Evolutionary conservation across 2,113 vertebrate genomes (phyloP).

Genomic region (Ailuropoda melanoleuca): DNA sequence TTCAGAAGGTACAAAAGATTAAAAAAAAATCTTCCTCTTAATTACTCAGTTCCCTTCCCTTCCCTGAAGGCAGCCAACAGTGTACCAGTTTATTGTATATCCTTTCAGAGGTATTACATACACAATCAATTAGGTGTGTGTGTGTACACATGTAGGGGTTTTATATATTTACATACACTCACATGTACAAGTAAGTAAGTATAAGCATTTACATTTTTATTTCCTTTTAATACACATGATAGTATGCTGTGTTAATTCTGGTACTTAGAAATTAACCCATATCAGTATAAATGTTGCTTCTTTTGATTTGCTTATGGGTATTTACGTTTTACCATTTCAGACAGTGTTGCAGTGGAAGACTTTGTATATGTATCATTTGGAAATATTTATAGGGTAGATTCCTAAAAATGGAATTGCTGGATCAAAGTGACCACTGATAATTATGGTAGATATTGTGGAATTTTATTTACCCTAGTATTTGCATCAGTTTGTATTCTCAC

Average conservation of each 20-base stretch:
- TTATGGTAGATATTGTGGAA: neutral
- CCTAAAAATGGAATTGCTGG: neutral
- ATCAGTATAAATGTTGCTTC: neutral
- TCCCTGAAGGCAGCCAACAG: neutral
- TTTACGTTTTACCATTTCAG: neutral
- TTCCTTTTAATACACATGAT: neutral
- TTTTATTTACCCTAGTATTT: neutral
- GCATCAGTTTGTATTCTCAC: neutral
- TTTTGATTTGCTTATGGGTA: neutral
- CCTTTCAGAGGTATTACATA: neutral
- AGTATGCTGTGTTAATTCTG: neutral
- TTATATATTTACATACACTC: neutral
- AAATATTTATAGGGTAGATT: neutral
- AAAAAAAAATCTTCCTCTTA: neutral
- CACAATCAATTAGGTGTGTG: neutral
- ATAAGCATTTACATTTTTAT: neutral
- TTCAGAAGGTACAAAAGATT: neutral
- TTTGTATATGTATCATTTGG: neutral
- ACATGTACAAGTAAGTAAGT: neutral
- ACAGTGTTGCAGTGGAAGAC: neutral
- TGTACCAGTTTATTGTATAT: neutral
- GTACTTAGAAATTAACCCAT: neutral
- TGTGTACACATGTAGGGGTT: neutral
- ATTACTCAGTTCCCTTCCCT: neutral
- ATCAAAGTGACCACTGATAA: neutral